These are phyloP conservation scores for Euborellia annulipes DNA, from an alignment of 1,140 invertebrate genomes.

Conservation along the genomic window DNA sequence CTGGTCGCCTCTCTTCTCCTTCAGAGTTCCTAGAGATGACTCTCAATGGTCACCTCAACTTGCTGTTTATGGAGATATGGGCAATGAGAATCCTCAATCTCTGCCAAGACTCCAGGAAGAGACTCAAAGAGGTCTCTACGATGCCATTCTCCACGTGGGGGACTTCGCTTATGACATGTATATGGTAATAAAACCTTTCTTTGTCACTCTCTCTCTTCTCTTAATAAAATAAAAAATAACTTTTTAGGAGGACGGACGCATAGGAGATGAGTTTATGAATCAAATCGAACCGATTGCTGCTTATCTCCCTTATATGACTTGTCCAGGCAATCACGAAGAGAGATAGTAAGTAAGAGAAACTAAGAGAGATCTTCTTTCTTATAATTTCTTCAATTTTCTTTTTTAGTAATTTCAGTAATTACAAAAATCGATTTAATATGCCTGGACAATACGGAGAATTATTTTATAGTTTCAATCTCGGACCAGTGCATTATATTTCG, in stretches of 20 bases:
- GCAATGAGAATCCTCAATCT: constrained; percentile 74
- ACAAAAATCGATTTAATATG: constrained; percentile 75
- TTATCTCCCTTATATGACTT: constrained; percentile 82
- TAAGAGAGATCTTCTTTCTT: too few species aligned
- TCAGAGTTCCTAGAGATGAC: constrained; percentile 47
- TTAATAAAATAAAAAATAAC: too few species aligned
- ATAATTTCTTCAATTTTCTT: too few species aligned
- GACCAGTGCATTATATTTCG: constrained; percentile 79
- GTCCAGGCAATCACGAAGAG: constrained; percentile 81
- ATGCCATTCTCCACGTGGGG: constrained; percentile 82
- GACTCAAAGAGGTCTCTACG: constrained; percentile 59
- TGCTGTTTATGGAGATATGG: constrained; percentile 84
- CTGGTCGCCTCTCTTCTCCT: constrained; percentile 64
- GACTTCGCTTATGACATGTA: constrained; percentile 96
- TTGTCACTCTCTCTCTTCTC: too few species aligned
- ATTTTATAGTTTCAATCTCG: constrained; percentile 83
- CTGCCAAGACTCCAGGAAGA: constrained; percentile 66
- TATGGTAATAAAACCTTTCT: constrained; percentile 36
- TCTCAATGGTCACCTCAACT: constrained; percentile 59
- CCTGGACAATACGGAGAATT: constrained; percentile 57
- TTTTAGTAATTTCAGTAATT: constrained; percentile 77
- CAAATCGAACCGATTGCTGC: constrained; percentile 76
- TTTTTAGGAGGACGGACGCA: constrained; percentile 43
- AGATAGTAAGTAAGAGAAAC: constrained; percentile 56
- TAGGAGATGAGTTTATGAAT: constrained; percentile 83